Percentiles rank a stretch among this genome's conserved stretches.
Evolutionary conservation across 2,113 vertebrate species (phyloP).

Genomic region (Poeciliopsis retropinna): DNA sequence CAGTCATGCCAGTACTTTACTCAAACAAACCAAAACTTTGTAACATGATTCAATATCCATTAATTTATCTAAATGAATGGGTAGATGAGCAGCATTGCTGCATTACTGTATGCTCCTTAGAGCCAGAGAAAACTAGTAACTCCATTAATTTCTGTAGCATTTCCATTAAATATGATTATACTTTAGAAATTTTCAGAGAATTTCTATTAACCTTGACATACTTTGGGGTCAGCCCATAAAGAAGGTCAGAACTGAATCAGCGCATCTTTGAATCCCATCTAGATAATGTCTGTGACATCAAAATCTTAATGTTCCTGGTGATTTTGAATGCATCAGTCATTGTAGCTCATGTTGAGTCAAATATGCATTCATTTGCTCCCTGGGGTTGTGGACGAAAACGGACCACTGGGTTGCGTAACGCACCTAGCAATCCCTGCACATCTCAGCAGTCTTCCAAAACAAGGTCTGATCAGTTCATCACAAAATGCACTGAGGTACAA

Average conservation of each 20-base stretch:
- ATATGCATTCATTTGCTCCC: conserved; percentile 1
- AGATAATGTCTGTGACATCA: conserved; percentile 3
- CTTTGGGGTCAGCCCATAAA: too few relatives aligned
- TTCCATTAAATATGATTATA: background rate
- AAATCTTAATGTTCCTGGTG: background rate
- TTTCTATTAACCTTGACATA: background rate
- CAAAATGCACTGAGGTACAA: conserved; percentile 32
- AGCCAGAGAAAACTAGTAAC: background rate
- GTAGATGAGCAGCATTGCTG: background rate
- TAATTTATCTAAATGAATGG: background rate
- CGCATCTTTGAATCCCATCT: background rate
- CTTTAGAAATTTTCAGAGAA: background rate
- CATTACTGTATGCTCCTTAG: background rate
- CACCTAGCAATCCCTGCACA: conserved; percentile 22
- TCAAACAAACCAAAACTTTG: background rate
- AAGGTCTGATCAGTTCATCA: background rate
- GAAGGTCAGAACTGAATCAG: background rate
- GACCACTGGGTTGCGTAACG: conserved; percentile 37
- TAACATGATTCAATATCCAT: background rate
- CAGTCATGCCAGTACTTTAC: background rate
- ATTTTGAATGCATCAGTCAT: background rate
- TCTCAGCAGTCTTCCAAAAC: conserved; percentile 30
- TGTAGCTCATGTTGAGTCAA: too few relatives aligned
- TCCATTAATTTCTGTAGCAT: background rate
- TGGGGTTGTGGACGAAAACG: conserved; percentile 12